Evolutionary conservation across 2,797 vertebrate species (phyloP), one percentile per base, ranked within the genome.

Genomic region (Cirrhinus mrigala): DNA sequence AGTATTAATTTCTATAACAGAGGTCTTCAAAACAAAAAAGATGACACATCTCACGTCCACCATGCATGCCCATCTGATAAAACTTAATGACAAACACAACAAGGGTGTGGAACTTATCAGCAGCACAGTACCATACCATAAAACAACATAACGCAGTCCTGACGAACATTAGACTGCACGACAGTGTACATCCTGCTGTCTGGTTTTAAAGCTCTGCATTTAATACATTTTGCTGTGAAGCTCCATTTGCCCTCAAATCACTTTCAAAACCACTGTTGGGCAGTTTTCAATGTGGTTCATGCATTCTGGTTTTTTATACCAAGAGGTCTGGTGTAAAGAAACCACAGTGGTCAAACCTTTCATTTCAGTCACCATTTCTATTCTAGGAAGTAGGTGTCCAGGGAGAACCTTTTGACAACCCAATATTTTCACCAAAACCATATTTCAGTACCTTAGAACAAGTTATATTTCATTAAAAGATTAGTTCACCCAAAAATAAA

Each of bases 61-160:
- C 46, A 68, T 11, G 29, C 46, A 68, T 11, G 29, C 6, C 79
- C 40, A 69, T 69, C 62, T 69, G 79, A 80, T 80, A n/a, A 68
- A 52, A 54, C 4, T 6, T 68, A 18, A 69, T 69, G 62, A 68
- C 46, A 68, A n/a, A 6, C 12, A 81, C 64, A 54, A 54, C 46
- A 37, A 52, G 79, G 79, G 62, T 33, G 62, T 68, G 44, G 79
- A 52, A 68, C 33, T 24, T 58, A 22, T 50, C 60, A 12, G 9
- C 37, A 82, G 68, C 52, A 82, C 37, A 71, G 73, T 58, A 20
- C 15, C 77, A 79, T 64, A 27, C 80, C 52, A 82, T 82, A 73
- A 50, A 77, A 44, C 54, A 24, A 16, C 14, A 46, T 20, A 22
- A 58, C 0, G 1, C 29, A 33, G 18, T 22, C 3, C 20, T 52